These are phyloP conservation scores for Dynastes hyllus DNA, from an alignment of 2,888 invertebrate genomes.

Conservation along the genomic window DNA sequence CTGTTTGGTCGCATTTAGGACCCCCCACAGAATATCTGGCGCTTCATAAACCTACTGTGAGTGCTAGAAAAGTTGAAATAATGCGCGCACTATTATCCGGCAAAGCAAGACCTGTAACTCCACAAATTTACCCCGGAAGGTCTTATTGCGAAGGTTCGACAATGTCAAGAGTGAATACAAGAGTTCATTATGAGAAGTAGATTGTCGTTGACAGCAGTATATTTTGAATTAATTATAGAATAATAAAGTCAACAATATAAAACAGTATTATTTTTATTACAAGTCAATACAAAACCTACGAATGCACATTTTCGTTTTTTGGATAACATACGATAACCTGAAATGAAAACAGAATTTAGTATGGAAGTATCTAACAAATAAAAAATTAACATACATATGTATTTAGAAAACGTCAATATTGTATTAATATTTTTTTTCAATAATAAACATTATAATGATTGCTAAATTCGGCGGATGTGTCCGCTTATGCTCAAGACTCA, in stretches of 20 bases:
- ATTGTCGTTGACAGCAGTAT: background rate
- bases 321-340: background rate
- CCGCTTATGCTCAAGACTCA: too few species aligned
- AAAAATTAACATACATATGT: too few species aligned
- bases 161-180: conserved; percentile 45
- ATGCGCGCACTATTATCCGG: conserved; percentile 61
- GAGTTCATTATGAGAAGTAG: conserved; percentile 42
- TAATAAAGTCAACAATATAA: conserved; percentile 4
- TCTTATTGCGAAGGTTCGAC: conserved; percentile 45
- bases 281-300: conserved; percentile 3
- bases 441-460: too few species aligned
- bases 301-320: background rate
- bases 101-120: conserved; percentile 56
- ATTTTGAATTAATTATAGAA: conserved; percentile 8
- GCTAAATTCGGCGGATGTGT: too few species aligned
- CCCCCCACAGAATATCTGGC: conserved; percentile 60
- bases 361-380: too few species aligned
- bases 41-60: conserved; percentile 58
- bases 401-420: too few species aligned
- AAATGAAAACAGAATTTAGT: background rate
- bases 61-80: conserved; percentile 63
- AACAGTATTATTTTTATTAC: conserved; percentile 26
- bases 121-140: conserved; percentile 39
- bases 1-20: conserved; percentile 61
- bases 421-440: too few species aligned